Evolutionary conservation across 2,113 vertebrate genomes (phyloP), one percentile per base, ranked within the genome.

Genomic region (Mus pahari): DNA sequence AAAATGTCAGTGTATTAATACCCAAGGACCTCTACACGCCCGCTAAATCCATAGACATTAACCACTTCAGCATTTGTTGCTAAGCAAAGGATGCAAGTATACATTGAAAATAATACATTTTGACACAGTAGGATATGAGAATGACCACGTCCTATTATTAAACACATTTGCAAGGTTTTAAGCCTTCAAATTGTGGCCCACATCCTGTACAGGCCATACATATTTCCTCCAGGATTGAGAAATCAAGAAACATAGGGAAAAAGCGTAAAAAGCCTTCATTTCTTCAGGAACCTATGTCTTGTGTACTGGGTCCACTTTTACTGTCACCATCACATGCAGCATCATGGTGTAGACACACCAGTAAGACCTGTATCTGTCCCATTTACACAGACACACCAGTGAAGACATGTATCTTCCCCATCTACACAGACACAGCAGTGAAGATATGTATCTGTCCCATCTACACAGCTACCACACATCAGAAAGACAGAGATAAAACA

Each of bases 91-190:
- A 84, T 86, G 26, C 39, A 95, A 94, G 74, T 94, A 86, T 87
- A 96, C 90, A 87, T 94, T 94, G n/a, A 86, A 91, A 95, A 94
- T 91, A 28, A 90, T 77, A 93, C 90, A 83, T 89, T 92, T 90
- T 55, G 92, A n/a, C 92, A 91, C 42, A 92, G 89, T 73, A 86
- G 78, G 53, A 86, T 91, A 73, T 94, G 53, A 60, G 92, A 95
- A 68, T 89, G 73, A 82, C 39, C 33, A 31, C 28, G 13, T 73
- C 60, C 55, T 75, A 39, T 86, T 94, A 64, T 45, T 45, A 53
- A 79, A 92, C 39, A 81, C 70, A 81, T 7, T 64, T 79, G 68
- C 24, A 45, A 84, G 74, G 70, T 74, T 95, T 53, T 84, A 92
- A 83, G 62, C 55, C 60, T 90, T 53, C 79, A 39, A 88, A 77